Conservation (phyloP, 2,113 vertebrate genomes). For the Sceloporus undulatus region DNA sequence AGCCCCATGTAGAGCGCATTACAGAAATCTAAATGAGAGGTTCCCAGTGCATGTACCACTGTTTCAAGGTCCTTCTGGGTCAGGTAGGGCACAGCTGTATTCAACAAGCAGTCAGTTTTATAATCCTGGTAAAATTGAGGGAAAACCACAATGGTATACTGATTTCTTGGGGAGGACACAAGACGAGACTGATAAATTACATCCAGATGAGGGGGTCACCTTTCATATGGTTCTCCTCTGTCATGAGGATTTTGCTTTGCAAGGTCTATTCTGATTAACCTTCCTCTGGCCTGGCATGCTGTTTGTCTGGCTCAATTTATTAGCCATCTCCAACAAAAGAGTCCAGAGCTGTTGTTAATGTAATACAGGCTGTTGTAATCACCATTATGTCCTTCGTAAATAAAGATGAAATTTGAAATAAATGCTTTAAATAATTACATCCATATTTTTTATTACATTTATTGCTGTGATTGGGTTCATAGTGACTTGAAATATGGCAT, state of each 20-base stretch:
- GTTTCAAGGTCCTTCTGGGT: no score
- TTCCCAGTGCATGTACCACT: no score
- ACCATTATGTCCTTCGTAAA: conserved; percentile 56
- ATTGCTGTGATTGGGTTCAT: conserved; percentile 52
- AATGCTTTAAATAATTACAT: conserved; percentile 41
- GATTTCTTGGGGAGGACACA: background rate
- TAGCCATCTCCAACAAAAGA: conserved; percentile 55
- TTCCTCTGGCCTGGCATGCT: conserved; percentile 42
- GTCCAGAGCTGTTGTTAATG: conserved; percentile 38
- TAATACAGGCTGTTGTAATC: conserved; percentile 65
- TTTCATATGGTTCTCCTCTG: conserved; percentile 33
- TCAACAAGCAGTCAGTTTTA: background rate
- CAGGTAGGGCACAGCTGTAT: no score
- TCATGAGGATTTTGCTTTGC: conserved; percentile 52
- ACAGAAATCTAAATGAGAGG: no score
- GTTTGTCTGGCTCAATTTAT: conserved; percentile 63
- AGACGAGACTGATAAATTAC: no score
- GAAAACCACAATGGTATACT: background rate
- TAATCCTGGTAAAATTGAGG: background rate
- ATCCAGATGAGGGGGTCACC: background rate
- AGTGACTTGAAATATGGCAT: conserved; percentile 50
- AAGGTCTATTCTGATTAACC: conserved; percentile 60
- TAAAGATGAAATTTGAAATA: conserved; percentile 36
- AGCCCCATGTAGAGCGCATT: no score
- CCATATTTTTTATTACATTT: conserved; percentile 49